Evolutionary conservation across 2,113 vertebrate genomes (phyloP).

Genomic region (Gasterosteus aculeatus): DNA sequence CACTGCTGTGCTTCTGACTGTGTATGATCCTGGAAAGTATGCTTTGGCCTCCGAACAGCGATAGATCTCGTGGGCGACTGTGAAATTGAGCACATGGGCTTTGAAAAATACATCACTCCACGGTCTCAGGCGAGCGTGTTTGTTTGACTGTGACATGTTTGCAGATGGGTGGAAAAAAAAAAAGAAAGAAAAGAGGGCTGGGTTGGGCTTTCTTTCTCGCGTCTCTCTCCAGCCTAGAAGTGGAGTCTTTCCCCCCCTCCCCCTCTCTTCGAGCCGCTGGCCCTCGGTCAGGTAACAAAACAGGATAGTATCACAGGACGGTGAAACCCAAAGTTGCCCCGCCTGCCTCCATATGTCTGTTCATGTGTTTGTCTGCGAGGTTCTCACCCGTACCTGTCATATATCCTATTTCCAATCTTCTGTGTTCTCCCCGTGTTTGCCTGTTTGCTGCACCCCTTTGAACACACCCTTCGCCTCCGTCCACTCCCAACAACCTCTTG

Average conservation of each 20-base stretch:
- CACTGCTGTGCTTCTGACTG: slow-evolving; percentile 42
- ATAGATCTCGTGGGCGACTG: slow-evolving; percentile 44
- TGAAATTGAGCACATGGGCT: slow-evolving; percentile 57
- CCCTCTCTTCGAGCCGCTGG: slow-evolving; percentile 77
- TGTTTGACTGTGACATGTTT: slow-evolving; percentile 75
- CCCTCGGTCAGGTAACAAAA: slow-evolving; percentile 83
- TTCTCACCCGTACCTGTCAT: slow-evolving; percentile 87
- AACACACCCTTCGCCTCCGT: slow-evolving; percentile 57
- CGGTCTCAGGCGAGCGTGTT: slow-evolving; percentile 53
- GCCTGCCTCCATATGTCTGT: slow-evolving; percentile 81
- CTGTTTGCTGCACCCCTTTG: slow-evolving; percentile 75
- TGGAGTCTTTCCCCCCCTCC: slow-evolving; percentile 72
- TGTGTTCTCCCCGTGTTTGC: slow-evolving; percentile 78
- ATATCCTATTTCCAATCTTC: slow-evolving; percentile 82
- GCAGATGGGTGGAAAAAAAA: slow-evolving; percentile 44
- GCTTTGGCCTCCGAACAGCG: slow-evolving; percentile 38
- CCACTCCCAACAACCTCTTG: slow-evolving; percentile 60
- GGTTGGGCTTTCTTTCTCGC: slow-evolving; percentile 79
- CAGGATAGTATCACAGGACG: slow-evolving; percentile 88
- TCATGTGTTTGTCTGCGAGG: slow-evolving; percentile 77
- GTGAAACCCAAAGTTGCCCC: slow-evolving; percentile 82
- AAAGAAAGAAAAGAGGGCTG: slow-evolving; percentile 21
- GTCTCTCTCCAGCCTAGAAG: slow-evolving; percentile 85
- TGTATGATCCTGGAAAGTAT: slow-evolving; percentile 51
- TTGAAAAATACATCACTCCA: slow-evolving; percentile 57